These are phyloP conservation scores for Stictonetta naevosa DNA, from an alignment of 2,113 vertebrate species.

Conservation along the genomic window DNA sequence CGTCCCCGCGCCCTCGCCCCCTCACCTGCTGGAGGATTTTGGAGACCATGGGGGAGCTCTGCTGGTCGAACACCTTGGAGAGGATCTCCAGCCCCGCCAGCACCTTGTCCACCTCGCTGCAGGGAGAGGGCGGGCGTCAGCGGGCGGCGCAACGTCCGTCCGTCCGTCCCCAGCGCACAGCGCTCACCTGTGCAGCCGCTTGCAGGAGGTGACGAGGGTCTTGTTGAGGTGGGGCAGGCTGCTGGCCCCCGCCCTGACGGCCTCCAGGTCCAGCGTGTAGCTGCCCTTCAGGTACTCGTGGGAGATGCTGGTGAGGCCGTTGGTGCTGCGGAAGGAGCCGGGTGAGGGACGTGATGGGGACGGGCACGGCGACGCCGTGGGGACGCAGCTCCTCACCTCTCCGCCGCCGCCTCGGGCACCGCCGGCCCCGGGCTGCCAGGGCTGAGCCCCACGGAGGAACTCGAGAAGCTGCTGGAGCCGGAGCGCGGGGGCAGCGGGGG, in stretches of 20 bases:
- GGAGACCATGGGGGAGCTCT: constrained; percentile 91
- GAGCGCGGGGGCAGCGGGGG: constrained; percentile 91
- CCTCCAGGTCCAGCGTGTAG: constrained; percentile 93
- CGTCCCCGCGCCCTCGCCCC: background rate
- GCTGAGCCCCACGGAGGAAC: constrained; percentile 6
- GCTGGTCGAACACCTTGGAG: constrained; percentile 96
- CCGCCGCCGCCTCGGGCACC: constrained; percentile 75
- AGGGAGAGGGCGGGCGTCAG: background rate
- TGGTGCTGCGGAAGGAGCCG: constrained; percentile 52
- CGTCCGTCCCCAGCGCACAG: rapidly evolving
- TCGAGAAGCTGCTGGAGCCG: constrained; percentile 84
- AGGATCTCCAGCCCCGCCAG: constrained; percentile 93
- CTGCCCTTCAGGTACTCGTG: constrained; percentile 96
- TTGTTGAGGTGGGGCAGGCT: constrained; percentile 92
- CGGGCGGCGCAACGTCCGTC: background rate
- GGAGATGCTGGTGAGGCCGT: constrained; percentile 89
- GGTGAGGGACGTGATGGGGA: background rate
- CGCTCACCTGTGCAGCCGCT: constrained; percentile 88
- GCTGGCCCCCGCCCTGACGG: constrained; percentile 88
- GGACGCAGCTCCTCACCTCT: constrained; percentile 79
- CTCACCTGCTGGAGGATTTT: constrained; percentile 93
- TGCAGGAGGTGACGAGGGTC: constrained; percentile 90
- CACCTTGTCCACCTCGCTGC: constrained; percentile 95
- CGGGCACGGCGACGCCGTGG: background rate
- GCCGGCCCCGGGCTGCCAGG: background rate